phyloP scores from a whole-genome alignment of 2,797 vertebrate genomes.

The Tauraco hartlaubi region DNA sequence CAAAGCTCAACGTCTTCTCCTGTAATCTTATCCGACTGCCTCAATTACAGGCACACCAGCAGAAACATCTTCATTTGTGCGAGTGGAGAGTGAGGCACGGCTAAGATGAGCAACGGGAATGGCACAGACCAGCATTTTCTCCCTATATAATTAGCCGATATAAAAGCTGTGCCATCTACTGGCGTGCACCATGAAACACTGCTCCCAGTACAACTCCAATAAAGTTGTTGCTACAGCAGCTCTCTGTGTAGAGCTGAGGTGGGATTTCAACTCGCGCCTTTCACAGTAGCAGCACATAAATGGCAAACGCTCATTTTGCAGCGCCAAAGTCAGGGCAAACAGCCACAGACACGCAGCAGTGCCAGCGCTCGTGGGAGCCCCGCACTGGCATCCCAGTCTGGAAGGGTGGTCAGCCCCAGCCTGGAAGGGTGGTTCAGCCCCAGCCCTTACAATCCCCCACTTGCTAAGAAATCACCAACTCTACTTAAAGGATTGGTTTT shows the following conservation, averaged over 20 bases:
- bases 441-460: neutral
- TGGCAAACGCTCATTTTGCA: neutral
- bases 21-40: neutral
- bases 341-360: neutral
- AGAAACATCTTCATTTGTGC: neutral
- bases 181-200: conserved; percentile 9
- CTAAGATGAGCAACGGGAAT: neutral
- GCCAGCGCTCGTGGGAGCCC: accelerated
- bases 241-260: neutral
- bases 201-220: neutral
- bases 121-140: accelerated
- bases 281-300: accelerated
- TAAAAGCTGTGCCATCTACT: conserved; percentile 66
- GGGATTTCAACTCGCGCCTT: neutral
- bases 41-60: neutral
- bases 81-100: neutral
- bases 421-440: neutral
- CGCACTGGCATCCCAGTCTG: accelerated
- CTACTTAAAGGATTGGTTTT: neutral
- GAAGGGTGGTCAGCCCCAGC: neutral
- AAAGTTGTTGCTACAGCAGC: neutral
- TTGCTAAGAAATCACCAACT: neutral
- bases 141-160: neutral
- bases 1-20: neutral
- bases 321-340: accelerated